Evolutionary conservation across 2,888 invertebrate genomes (phyloP).

Genomic region (Agrochola lychnidis): DNA sequence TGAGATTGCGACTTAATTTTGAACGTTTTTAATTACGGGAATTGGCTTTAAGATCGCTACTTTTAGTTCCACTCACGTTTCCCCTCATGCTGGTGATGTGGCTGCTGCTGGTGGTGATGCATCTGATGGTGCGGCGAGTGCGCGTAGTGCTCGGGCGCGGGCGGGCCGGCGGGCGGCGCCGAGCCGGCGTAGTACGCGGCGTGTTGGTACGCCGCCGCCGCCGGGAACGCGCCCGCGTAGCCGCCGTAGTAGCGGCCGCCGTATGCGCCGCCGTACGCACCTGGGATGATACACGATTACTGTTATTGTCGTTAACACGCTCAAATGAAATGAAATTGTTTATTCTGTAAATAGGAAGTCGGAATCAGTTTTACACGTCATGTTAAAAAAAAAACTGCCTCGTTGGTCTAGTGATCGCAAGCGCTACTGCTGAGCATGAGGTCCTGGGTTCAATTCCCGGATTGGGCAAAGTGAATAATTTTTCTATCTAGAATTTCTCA

Average conservation of each 20-base stretch:
- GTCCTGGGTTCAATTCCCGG: too few relatives aligned
- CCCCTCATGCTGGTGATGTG: slow-evolving; percentile 71
- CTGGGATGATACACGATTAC: slow-evolving; percentile 48
- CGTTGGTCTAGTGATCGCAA: too few relatives aligned
- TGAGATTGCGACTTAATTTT: too few relatives aligned
- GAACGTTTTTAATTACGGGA: not conserved
- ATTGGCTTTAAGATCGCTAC: not conserved
- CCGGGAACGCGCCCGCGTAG: slow-evolving; percentile 78
- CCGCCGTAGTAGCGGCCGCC: slow-evolving; percentile 84
- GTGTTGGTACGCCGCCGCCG: slow-evolving; percentile 71
- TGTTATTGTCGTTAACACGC: too few relatives aligned
- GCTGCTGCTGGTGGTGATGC: slow-evolving; percentile 60
- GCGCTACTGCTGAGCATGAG: too few relatives aligned
- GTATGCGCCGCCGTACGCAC: slow-evolving; percentile 82
- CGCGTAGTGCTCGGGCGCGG: slow-evolving; percentile 59
- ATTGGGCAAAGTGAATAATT: too few relatives aligned
- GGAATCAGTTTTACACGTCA: too few relatives aligned
- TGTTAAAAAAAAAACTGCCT: too few relatives aligned
- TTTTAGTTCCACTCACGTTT: slow-evolving; percentile 78
- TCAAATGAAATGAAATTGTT: too few relatives aligned
- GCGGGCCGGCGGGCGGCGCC: slow-evolving; percentile 66
- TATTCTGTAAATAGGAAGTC: too few relatives aligned
- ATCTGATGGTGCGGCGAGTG: slow-evolving; percentile 65
- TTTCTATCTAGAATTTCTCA: too few relatives aligned
- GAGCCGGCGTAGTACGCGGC: slow-evolving; percentile 71